phyloP scores from a whole-genome alignment of 2,888 invertebrate species.

The Gymnoscelis rufifasciata region DNA sequence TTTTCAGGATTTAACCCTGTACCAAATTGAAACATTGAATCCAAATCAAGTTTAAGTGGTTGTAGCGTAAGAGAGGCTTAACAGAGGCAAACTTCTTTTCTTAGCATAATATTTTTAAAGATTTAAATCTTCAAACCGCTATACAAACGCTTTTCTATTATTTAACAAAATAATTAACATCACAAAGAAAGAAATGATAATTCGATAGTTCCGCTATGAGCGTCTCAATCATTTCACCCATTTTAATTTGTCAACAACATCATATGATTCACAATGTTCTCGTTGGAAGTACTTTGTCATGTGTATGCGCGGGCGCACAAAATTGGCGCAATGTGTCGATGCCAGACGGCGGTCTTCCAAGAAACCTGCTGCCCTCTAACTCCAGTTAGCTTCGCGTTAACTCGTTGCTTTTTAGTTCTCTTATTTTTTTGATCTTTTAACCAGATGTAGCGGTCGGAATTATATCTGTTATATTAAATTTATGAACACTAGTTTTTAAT shows the following conservation, averaged over 20 bases:
- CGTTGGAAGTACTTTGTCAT: conserved; percentile 12
- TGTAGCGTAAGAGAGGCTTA: too few species aligned
- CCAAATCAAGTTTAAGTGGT: too few species aligned
- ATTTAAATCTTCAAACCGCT: too few species aligned
- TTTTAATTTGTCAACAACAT: conserved; percentile 2
- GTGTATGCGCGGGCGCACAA: conserved; percentile 25
- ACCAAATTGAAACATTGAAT: too few species aligned
- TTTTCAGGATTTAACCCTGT: too few species aligned
- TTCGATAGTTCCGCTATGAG: not conserved
- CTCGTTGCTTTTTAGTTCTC: conserved; percentile 22
- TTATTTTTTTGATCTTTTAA: conserved; percentile 7
- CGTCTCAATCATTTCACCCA: not conserved
- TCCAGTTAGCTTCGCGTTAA: conserved; percentile 31
- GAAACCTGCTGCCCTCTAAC: conserved; percentile 40
- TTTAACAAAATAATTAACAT: too few species aligned
- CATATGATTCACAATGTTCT: conserved; percentile 1
- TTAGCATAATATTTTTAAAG: too few species aligned
- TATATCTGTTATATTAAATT: too few species aligned
- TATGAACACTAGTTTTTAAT: too few species aligned
- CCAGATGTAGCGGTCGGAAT: conserved; percentile 1
- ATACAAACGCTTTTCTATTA: too few species aligned
- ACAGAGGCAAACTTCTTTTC: too few species aligned
- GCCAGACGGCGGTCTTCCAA: conserved; percentile 47
- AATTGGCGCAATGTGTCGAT: conserved; percentile 31
- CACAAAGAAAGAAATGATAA: too few species aligned